These are phyloP conservation scores for Drosophila fuyamai DNA, from an alignment of 1,140 invertebrate species.

Conservation along the genomic window DNA sequence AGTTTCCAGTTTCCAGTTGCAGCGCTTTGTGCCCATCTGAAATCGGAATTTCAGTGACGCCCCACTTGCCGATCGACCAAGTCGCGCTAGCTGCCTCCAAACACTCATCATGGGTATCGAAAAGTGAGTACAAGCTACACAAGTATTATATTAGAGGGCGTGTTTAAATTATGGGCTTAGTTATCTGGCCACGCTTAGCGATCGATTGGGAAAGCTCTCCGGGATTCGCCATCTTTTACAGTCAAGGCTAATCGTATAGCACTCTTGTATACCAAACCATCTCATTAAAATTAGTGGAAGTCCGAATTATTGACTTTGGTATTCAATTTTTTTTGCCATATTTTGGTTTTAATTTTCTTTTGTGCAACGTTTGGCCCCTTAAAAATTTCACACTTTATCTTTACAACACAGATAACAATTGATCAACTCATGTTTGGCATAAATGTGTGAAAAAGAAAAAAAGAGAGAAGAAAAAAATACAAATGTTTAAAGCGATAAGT, in stretches of 20 bases:
- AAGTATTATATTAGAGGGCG: constrained; percentile 1
- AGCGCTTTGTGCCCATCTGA: constrained; percentile 27
- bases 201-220: constrained; percentile 10
- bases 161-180: constrained; percentile 4
- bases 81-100: constrained; percentile 39
- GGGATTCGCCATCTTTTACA: constrained; percentile 25
- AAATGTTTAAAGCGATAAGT: too few relatives aligned
- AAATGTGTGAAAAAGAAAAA: neutral
- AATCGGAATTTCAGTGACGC: constrained; percentile 47
- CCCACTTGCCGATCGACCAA: constrained; percentile 55
- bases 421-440: neutral
- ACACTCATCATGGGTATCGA: constrained; percentile 58
- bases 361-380: too few relatives aligned
- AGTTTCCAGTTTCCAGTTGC: constrained; percentile 36
- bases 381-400: neutral
- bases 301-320: too few relatives aligned
- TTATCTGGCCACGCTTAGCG: constrained; percentile 12
- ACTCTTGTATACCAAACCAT: neutral
- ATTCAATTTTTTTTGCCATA: neutral
- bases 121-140: constrained; percentile 55
- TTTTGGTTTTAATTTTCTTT: neutral
- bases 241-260: neutral
- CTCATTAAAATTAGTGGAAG: neutral
- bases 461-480: neutral
- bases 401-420: neutral